Conservation (phyloP, 2,113 vertebrate species). For the Notothenia rossii region DNA sequence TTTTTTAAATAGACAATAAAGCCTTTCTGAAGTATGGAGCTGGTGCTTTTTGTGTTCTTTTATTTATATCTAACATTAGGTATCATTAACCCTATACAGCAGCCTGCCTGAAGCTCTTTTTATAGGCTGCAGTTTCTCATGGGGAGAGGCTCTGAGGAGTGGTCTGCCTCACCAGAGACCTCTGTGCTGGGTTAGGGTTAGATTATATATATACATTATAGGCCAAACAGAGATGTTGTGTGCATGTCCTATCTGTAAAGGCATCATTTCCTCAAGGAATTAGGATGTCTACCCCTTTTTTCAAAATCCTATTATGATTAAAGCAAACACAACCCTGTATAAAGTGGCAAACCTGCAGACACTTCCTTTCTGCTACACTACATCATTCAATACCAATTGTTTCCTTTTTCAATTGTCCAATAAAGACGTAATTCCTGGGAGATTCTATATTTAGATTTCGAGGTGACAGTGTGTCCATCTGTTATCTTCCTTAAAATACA, state of each 20-base stretch:
- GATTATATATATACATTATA: background rate
- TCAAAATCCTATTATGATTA: background rate
- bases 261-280: background rate
- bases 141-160: background rate
- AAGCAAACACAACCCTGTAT: no score
- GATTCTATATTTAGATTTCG: background rate
- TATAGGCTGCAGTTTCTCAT: background rate
- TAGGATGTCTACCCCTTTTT: background rate
- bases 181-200: background rate
- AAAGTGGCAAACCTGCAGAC: background rate
- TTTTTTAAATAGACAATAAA: background rate
- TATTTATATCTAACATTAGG: background rate
- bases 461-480: no score
- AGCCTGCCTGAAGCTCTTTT: constrained; percentile 7
- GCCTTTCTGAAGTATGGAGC: background rate
- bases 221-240: background rate
- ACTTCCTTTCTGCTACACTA: background rate
- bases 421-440: background rate
- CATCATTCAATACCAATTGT: no score
- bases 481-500: no score
- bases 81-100: background rate
- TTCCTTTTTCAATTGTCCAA: background rate
- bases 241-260: constrained; percentile 1
- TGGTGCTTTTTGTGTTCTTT: background rate
- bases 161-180: constrained; percentile 7